phyloP scores from a whole-genome alignment of 2,113 vertebrate species.

The Pholis gunnellus region DNA sequence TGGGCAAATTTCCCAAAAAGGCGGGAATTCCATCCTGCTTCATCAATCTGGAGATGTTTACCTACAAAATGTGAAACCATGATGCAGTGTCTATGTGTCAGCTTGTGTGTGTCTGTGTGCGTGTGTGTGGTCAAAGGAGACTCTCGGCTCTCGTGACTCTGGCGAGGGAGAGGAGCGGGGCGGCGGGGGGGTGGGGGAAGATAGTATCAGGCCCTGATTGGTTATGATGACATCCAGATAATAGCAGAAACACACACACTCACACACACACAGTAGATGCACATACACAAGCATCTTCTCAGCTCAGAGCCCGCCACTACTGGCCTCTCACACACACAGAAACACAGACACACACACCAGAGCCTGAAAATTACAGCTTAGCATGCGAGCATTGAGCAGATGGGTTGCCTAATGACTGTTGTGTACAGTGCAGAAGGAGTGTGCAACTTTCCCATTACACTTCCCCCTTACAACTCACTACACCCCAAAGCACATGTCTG shows the following conservation, averaged over 20 bases:
- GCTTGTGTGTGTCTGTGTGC: slow-evolving; percentile 49
- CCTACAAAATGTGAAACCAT: slow-evolving; percentile 79
- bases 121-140: slow-evolving; percentile 79
- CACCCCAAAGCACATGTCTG: slow-evolving; percentile 75
- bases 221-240: slow-evolving; percentile 87
- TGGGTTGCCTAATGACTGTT: slow-evolving; percentile 85
- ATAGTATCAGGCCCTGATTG: slow-evolving; percentile 84
- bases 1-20: slow-evolving; percentile 80
- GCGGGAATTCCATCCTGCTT: slow-evolving; percentile 77
- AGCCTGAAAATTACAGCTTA: slow-evolving; percentile 87
- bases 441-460: slow-evolving; percentile 78
- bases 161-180: slow-evolving; percentile 77
- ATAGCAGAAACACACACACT: slow-evolving; percentile 58
- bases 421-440: slow-evolving; percentile 83
- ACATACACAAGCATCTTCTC: slow-evolving; percentile 58
- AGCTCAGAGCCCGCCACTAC: slow-evolving; percentile 53
- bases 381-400: slow-evolving; percentile 87
- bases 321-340: slow-evolving; percentile 64
- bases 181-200: slow-evolving; percentile 80
- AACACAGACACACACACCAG: slow-evolving; percentile 81
- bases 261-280: slow-evolving; percentile 28
- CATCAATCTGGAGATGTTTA: slow-evolving; percentile 85
- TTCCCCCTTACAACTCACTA: slow-evolving; percentile 61
- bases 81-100: slow-evolving; percentile 66
- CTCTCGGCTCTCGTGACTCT: slow-evolving; percentile 80